Conservation (phyloP, 2,797 vertebrate genomes). For the Aeoliscus strigatus region DNA sequence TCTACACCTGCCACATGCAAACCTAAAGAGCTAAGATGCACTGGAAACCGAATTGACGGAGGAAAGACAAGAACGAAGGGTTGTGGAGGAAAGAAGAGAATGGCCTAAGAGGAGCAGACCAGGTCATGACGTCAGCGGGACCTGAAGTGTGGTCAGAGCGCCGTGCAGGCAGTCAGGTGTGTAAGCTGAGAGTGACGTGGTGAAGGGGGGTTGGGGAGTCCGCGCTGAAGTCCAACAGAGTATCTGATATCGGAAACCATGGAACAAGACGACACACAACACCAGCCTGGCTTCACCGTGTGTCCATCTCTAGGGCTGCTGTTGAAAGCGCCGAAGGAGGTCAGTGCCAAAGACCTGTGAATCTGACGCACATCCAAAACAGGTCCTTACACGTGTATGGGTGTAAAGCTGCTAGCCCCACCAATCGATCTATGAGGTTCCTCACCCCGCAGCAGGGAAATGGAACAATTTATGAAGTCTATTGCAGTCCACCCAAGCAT, state of each 20-base stretch:
- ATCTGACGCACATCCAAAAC: no score
- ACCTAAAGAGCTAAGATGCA: constrained; percentile 8
- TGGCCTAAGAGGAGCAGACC: not conserved
- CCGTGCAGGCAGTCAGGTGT: constrained; percentile 17
- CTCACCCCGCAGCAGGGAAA: no score
- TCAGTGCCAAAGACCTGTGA: no score
- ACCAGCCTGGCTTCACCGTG: constrained; percentile 33
- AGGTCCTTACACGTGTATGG: no score
- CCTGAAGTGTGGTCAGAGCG: not conserved
- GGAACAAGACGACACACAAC: constrained; percentile 66
- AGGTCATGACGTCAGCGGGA: not conserved
- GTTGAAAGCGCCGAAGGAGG: constrained; percentile 6
- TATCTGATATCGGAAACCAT: constrained; percentile 70
- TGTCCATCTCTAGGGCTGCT: not conserved
- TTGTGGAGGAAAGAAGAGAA: constrained; percentile 3
- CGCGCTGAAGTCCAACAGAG: constrained; percentile 35
- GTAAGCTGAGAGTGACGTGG: constrained; percentile 53
- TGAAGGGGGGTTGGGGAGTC: constrained; percentile 2
- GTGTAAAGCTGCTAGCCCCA: no score
- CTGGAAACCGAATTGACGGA: not conserved
- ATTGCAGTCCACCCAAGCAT: no score
- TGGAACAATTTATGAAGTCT: no score
- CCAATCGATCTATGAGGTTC: no score
- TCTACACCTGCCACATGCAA: constrained; percentile 14
- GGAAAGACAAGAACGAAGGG: constrained; percentile 3